A percentile compares a stretch with the other conserved stretches of the same genome.
Evolutionary conservation across 2,888 invertebrate genomes (phyloP).

Genomic region (Drosophila lutescens): DNA sequence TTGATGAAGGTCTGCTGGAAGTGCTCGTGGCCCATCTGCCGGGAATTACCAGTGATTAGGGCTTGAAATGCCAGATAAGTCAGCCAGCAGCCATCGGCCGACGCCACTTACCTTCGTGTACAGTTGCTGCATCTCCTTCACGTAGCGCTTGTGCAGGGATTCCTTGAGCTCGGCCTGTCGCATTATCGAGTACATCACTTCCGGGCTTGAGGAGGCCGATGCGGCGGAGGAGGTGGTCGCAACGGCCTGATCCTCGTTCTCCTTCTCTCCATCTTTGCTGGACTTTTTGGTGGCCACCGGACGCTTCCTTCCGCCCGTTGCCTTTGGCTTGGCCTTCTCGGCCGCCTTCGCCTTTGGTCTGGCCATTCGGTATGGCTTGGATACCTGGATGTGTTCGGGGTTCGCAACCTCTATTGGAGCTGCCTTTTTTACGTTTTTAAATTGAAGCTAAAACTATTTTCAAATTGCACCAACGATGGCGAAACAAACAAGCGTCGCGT

Average conservation of each 20-base stretch:
- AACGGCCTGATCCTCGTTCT: conserved; percentile 20
- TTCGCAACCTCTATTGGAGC: background rate
- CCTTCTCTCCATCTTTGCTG: conserved; percentile 54
- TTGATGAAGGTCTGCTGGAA: conserved; percentile 87
- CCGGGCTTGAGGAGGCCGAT: conserved; percentile 51
- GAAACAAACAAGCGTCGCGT: conserved; percentile 64
- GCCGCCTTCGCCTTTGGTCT: conserved; percentile 40
- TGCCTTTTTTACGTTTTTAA: conserved; percentile 3
- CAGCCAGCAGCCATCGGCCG: too few species aligned
- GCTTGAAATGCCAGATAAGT: background rate
- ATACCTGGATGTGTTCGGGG: background rate
- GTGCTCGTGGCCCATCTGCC: conserved; percentile 2
- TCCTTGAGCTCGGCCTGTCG: conserved; percentile 88
- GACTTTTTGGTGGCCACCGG: conserved; percentile 59
- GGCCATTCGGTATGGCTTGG: conserved; percentile 18
- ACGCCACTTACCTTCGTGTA: conserved; percentile 86
- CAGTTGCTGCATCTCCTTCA: conserved; percentile 87
- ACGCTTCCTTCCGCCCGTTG: conserved; percentile 50
- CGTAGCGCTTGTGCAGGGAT: conserved; percentile 88
- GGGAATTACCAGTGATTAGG: background rate
- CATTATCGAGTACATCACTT: conserved; percentile 85
- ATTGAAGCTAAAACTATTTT: background rate
- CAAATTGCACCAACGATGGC: conserved; percentile 21
- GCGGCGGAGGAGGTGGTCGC: background rate
- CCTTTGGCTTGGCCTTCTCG: conserved; percentile 24